Evolutionary conservation across 2,888 invertebrate genomes (phyloP), one percentile per base, ranked within the genome.

Genomic region (Pollenia amentaria): DNA sequence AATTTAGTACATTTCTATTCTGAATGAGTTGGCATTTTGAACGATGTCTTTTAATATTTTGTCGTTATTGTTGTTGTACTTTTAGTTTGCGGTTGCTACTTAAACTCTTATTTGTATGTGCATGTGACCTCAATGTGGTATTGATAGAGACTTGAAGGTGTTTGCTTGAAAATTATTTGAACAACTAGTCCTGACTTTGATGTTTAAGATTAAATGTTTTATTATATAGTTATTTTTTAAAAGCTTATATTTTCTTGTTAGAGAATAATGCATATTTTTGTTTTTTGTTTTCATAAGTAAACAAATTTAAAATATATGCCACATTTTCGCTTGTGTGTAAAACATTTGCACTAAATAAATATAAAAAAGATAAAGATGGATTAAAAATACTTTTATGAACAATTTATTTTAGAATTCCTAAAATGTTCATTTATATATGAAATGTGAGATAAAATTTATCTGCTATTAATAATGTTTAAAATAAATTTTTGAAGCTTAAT

Each of bases 1-100:
- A 46, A 8, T 46, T 42, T 67, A 9, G 2, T 44, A 29, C 53
- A 53, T 40, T 57, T 29, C 16, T 53, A 21, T 51, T 57, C n/a
- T 18, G 4, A 51, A 51, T 60, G n/a, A 79, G 60, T 29, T 69
- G 69, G 51, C 14, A 53, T 70, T 29, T 79, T 0, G 21, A 16
- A 51, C 29, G n/a, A 69, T 40, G 18, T 78, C 60, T 62, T 69
- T 62, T 7, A 62, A 42, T 51, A 10, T 42, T 57, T 79, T 79
- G 42, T 38, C 44, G 6, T 70, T 69, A 40, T n/a, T 51, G 6
- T n/a, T 65, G 44, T 29, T 29, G 6, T 6, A 29, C 6, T 29
- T 6, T 6, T 0, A 6, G 29, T 42, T 67, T 48, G 18, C 18
- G 42, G 60, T 78, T 69, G 48, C 51, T 51, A 21, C 42, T 42